Evolutionary conservation across 2,888 invertebrate genomes (phyloP), one percentile per base, ranked within the genome.

Genomic region (Leptinotarsa rubiginosa): DNA sequence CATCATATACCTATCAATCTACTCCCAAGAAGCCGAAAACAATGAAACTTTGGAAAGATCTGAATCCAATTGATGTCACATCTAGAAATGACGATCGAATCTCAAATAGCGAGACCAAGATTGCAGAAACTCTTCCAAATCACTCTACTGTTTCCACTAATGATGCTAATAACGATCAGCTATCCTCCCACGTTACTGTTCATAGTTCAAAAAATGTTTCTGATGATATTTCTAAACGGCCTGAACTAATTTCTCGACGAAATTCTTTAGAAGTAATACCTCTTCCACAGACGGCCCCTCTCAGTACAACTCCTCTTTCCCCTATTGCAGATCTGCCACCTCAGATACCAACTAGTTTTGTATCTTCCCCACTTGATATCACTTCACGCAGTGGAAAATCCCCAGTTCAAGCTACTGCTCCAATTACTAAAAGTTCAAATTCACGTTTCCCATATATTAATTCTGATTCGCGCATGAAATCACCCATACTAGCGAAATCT

Each of bases 31-130:
- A 56, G 47, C 47, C 31, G 13, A 65, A 47, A 16, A 47, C 18
- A 22, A n/a, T 52, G 25, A 62, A 56, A 18, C 16, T 70, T 22
- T 79, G 79, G 79, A 47, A 68, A n/a, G 65, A 78, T 47, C 16
- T 77, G 12, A 70, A 64, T 47, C 68, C 78, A 12, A 71, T 74
- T 47, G 75, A 72, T 56, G 15, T 69, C 20, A 54, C 62, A 56
- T 13, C 47, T 5, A 65, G 65, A 12, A 49, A 69, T 18, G 50
- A 5, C 50, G 4, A 50, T 50, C 15, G 7, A 50, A 7, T 16
- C n/a, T 50, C 50, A 50, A 50, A 50, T 50, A 56, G 22, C 22
- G 62, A n/a, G 3, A 12, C 0, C 31, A 31, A 31, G n/a, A 62
- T 31, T 4, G 13, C 31, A 41, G 41, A 62, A 31, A 18, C 18